Percentiles rank a stretch among this genome's conserved stretches.
Evolutionary conservation across 2,113 vertebrate genomes (phyloP).

Genomic region (Corythoichthys intestinalis): DNA sequence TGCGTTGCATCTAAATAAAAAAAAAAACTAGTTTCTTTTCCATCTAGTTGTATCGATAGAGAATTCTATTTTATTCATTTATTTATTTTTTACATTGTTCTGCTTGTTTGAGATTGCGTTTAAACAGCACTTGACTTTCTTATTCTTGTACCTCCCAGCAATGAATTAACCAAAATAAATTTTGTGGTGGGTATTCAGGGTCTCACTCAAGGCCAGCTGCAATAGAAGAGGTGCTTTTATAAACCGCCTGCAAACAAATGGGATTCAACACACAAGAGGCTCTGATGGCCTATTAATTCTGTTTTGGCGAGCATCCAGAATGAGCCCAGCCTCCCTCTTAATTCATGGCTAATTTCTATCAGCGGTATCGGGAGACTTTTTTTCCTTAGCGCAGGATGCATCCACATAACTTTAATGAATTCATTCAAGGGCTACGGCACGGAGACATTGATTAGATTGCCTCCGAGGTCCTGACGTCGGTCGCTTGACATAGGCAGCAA

Average conservation of each 20-base stretch:
- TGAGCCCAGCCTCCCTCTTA: conserved; percentile 83
- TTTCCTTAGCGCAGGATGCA: conserved; percentile 79
- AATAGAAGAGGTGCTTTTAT: conserved; percentile 80
- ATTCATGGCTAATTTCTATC: conserved; percentile 96
- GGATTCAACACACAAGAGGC: conserved; percentile 90
- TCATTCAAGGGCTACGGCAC: conserved; percentile 76
- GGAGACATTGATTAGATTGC: conserved; percentile 87
- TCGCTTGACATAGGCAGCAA: conserved; percentile 85
- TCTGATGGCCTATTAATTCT: conserved; percentile 94
- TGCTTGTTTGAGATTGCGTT: neutral
- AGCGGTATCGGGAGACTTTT: conserved; percentile 84
- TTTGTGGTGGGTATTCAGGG: conserved; percentile 64
- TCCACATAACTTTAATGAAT: conserved; percentile 88
- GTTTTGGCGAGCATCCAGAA: conserved; percentile 86
- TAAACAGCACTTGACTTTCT: conserved; percentile 36
- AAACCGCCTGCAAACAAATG: conserved; percentile 84
- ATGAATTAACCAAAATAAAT: conserved; percentile 74
- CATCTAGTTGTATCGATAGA: too few relatives aligned
- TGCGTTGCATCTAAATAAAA: too few relatives aligned
- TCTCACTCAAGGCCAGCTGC: conserved; percentile 69
- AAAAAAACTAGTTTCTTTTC: too few relatives aligned
- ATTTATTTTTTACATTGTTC: neutral
- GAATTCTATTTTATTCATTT: too few relatives aligned
- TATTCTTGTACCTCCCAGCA: conserved; percentile 56
- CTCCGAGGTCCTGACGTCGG: conserved; percentile 74